Percentiles rank a stretch among this genome's conserved stretches.
These are phyloP conservation scores for Eospalax fontanierii DNA, from an alignment of 2,797 vertebrate species.

Conservation along the genomic window DNA sequence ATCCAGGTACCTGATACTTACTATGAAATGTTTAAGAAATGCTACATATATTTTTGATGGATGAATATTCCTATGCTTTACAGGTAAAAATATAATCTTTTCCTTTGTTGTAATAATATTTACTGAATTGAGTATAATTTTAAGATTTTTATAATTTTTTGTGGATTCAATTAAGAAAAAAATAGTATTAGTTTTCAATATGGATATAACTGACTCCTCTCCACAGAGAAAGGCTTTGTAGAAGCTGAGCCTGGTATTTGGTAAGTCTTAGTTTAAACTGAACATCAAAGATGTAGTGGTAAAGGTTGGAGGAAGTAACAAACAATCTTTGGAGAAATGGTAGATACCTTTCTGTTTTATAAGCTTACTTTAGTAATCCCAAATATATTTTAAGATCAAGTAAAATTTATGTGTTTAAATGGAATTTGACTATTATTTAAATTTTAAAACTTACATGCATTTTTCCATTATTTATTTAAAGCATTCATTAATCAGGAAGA, in stretches of 20 bases:
- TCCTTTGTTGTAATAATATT: background rate
- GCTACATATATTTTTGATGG: background rate
- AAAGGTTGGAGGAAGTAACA: background rate
- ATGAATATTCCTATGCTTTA: background rate
- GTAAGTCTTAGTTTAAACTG: background rate
- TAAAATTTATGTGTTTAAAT: background rate
- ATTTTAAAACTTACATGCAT: background rate
- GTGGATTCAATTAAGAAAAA: constrained; percentile 1
- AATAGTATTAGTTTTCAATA: background rate
- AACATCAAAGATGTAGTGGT: background rate
- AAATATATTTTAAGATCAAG: background rate
- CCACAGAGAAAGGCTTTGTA: background rate
- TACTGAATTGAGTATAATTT: background rate
- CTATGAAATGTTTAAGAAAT: background rate
- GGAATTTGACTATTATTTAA: background rate
- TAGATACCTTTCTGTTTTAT: background rate
- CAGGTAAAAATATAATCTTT: background rate
- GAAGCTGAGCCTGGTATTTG: background rate
- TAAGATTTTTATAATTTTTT: background rate
- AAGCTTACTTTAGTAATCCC: background rate
- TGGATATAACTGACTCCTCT: background rate
- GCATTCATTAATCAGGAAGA: background rate
- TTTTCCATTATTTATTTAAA: background rate
- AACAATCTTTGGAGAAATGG: background rate
- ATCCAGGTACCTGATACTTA: background rate